Conservation (phyloP, 2,888 invertebrate genomes). For the Tethea ocularis region DNA sequence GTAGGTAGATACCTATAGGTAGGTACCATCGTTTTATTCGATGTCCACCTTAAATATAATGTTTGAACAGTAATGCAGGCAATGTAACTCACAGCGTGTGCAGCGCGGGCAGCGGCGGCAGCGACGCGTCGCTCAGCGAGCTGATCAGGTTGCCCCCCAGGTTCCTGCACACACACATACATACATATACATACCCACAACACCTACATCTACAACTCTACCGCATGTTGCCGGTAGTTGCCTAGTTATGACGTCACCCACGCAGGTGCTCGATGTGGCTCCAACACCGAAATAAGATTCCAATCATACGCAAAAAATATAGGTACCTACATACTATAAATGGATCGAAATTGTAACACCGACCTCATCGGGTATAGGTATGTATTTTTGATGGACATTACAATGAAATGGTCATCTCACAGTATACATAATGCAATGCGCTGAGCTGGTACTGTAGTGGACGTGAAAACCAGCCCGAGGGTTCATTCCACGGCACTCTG, state of each 20-base stretch:
- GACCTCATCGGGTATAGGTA: background rate
- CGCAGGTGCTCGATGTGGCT: background rate
- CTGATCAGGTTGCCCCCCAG: conserved; percentile 90
- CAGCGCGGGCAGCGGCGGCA: conserved; percentile 88
- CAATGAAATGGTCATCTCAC: too few species aligned
- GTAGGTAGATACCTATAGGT: too few species aligned
- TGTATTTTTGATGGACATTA: too few species aligned
- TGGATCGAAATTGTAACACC: background rate
- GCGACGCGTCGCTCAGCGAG: conserved; percentile 86
- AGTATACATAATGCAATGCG: background rate
- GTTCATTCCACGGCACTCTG: background rate
- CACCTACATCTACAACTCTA: too few species aligned
- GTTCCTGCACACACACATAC: conserved; percentile 82
- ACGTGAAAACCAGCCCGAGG: background rate
- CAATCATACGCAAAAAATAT: background rate
- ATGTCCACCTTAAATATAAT: too few species aligned
- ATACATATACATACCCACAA: too few species aligned
- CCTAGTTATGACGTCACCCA: background rate
- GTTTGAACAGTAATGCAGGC: too few species aligned
- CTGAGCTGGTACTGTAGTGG: background rate
- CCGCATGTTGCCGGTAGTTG: too few species aligned
- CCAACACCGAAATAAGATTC: too few species aligned
- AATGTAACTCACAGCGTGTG: conserved; percentile 89
- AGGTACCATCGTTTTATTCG: too few species aligned
- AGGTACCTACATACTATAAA: too few species aligned